Conservation (phyloP, 2,113 vertebrate species). For the Turdus rufiventris region DNA sequence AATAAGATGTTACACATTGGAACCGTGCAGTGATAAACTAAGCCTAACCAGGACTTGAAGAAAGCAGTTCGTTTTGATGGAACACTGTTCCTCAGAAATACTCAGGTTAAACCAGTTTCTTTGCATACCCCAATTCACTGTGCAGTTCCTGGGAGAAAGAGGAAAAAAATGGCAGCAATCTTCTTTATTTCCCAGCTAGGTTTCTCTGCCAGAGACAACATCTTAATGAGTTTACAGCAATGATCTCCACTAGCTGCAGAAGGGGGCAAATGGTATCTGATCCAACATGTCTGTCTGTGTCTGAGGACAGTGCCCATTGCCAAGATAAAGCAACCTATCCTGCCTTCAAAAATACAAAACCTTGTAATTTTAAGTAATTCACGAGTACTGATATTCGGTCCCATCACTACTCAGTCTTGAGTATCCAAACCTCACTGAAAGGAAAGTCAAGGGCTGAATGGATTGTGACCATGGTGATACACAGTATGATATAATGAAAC, state of each 20-base stretch:
- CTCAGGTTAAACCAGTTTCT: not conserved
- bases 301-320: not conserved
- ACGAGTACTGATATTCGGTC: not conserved
- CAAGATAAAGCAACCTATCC: not conserved
- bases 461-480: not conserved
- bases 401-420: not conserved
- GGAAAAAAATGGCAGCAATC: not conserved
- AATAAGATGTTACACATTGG: conserved; percentile 19
- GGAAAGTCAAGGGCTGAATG: not conserved
- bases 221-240: not conserved
- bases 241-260: not conserved
- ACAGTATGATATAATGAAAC: not conserved
- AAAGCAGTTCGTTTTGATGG: not conserved
- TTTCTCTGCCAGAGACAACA: not conserved
- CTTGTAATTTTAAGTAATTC: not conserved
- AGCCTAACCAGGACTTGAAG: conserved; percentile 33
- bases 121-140: not conserved
- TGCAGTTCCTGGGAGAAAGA: not conserved
- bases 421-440: not conserved
- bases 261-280: not conserved
- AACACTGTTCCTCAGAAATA: not conserved
- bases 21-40: not conserved
- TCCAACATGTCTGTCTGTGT: not conserved
- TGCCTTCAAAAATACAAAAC: not conserved
- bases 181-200: not conserved